phyloP scores from a whole-genome alignment of 1,140 invertebrate species.

The Eufriesea mexicana region DNA sequence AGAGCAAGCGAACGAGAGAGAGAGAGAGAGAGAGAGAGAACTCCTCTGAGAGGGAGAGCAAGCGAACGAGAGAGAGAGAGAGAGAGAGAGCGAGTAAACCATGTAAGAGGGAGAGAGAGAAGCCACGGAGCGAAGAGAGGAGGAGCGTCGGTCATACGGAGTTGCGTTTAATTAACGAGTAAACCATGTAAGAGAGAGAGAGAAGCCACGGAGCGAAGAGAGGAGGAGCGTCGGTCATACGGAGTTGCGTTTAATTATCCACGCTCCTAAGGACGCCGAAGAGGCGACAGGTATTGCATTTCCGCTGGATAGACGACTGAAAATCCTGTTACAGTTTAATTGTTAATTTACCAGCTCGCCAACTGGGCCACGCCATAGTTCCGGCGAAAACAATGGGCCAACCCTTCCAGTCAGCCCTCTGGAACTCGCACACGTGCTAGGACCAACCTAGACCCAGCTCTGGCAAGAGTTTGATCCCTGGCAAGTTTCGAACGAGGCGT shows the following conservation, averaged over 20 bases:
- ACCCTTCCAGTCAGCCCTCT: not conserved
- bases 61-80: no score
- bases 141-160: slow-evolving; percentile 67
- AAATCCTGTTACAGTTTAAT: slow-evolving; percentile 76
- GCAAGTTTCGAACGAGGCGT: slow-evolving; percentile 26
- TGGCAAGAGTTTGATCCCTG: slow-evolving; percentile 38
- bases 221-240: slow-evolving; percentile 63
- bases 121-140: no score
- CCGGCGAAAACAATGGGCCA: slow-evolving; percentile 54
- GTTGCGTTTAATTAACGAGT: slow-evolving; percentile 73
- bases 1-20: not conserved
- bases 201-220: not conserved
- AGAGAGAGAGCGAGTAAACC: no score
- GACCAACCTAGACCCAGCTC: slow-evolving; percentile 4
- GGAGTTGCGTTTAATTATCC: slow-evolving; percentile 72
- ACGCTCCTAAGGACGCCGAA: slow-evolving; percentile 55
- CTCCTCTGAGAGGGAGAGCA: no score
- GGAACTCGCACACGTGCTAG: slow-evolving; percentile 5
- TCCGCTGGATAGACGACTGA: slow-evolving; percentile 64
- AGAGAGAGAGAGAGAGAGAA: not conserved
- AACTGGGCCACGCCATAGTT: slow-evolving; percentile 27
- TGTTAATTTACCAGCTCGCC: slow-evolving; percentile 72
- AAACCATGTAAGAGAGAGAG: no score
- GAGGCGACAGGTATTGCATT: slow-evolving; percentile 59
- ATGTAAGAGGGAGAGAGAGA: no score